Base-by-base conservation (phyloP, 2,797 vertebrate genomes). In the Periophthalmus magnuspinnatus region DNA sequence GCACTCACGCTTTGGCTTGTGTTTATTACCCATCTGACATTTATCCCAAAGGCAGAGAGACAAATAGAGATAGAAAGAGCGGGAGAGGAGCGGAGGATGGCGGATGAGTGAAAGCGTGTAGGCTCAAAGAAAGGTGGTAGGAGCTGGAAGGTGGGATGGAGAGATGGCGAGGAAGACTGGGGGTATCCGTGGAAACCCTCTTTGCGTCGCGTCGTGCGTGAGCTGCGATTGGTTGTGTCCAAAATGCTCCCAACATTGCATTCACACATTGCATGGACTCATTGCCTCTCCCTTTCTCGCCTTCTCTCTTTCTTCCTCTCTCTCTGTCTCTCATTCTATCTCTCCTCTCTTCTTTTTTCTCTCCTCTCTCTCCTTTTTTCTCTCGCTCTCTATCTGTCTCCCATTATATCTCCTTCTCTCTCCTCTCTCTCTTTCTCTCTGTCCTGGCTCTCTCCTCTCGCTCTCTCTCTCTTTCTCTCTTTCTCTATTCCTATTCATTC, bases 171-270 rank as follows among this genome's bases (percentile, higher is more conserved):
- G 81, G 83, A 81, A 83, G 85, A 84, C 61, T 85, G 66, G 81
- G 86, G 87, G 88, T 91, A 90, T 81, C 86, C 84, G 89, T 90
- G 88, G 90, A 93, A 92, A 92, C 90, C 89, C 87, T 89, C 72
- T 55, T 34, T 81, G 74, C 89, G 80, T 82, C 65, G 73, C 21
- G 11, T 34, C 24, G 34, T 69, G 71, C 77, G 73, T 61, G 74
- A 76, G 79, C 81, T 77, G 79, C 82, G 76, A 92, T 92, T 93
- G 89, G 90, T 6, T 67, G 17, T 67, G 67, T 75, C 72, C 68
- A 19, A 77, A 28, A 77, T 75, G 83, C 72, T 70, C 4, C 3
- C 60, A 83, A 74, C 84, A 88, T 83, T 77, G 70, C 84, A 82
- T 78, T 68, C n/a, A n/a, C n/a, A n/a, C n/a, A n/a, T n/a, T 84